A percentile compares a stretch with the other conserved stretches of the same genome.
phyloP scores from a whole-genome alignment of 2,888 invertebrate genomes.

The Lissonota sp. region DNA sequence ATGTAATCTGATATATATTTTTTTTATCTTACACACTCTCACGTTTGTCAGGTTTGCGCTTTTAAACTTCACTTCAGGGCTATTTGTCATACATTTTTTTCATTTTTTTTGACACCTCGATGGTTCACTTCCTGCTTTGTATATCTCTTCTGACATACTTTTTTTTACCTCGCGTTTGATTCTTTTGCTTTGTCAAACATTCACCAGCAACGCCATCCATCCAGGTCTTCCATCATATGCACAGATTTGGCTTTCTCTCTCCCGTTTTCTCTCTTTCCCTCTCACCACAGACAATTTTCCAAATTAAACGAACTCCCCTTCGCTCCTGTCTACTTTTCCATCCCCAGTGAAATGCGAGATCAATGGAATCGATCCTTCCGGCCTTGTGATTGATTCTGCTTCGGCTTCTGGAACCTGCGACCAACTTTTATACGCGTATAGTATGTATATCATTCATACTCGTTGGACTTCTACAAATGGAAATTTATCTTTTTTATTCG shows the following conservation, averaged over 20 bases:
- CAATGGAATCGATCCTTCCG: conserved; percentile 48
- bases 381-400: conserved; percentile 62
- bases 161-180: conserved; percentile 24
- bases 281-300: conserved; percentile 58
- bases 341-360: conserved; percentile 32
- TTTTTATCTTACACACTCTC: too few species aligned
- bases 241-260: conserved; percentile 47
- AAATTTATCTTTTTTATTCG: conserved; percentile 36
- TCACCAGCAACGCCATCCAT: conserved; percentile 44
- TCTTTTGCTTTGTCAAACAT: conserved; percentile 32
- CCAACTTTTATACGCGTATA: conserved; percentile 18
- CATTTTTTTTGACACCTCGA: conserved; percentile 7
- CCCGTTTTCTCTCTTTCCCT: conserved; percentile 42
- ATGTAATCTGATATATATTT: neutral
- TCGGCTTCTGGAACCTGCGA: conserved; percentile 44
- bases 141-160: neutral
- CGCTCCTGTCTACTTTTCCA: conserved; percentile 8
- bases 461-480: conserved; percentile 15
- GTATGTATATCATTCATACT: conserved; percentile 26
- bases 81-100: conserved; percentile 28
- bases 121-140: conserved; percentile 32
- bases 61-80: conserved; percentile 16
- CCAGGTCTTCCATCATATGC: conserved; percentile 33
- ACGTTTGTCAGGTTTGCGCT: conserved; percentile 23
- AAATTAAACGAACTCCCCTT: conserved; percentile 60